Percentiles rank a stretch among this genome's conserved stretches.
Evolutionary conservation across 2,797 vertebrate genomes (phyloP).

Genomic region (Menidia menidia): DNA sequence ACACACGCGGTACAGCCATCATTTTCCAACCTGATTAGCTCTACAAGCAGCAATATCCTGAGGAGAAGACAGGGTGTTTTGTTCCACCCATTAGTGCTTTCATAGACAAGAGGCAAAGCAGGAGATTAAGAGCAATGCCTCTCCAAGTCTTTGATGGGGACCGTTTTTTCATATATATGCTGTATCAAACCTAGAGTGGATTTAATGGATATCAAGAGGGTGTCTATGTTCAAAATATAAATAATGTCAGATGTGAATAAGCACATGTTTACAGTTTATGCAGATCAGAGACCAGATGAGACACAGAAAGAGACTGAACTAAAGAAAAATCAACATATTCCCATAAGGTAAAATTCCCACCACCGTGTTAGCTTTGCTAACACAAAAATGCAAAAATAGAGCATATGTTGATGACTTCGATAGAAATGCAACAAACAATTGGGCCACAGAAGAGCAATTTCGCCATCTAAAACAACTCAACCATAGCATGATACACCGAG

Average conservation of each 20-base stretch:
- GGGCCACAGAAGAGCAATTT: too few species aligned
- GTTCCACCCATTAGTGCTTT: constrained; percentile 63
- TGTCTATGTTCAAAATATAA: neutral
- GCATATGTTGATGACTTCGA: too few species aligned
- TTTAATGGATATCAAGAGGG: constrained; percentile 40
- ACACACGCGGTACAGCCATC: constrained; percentile 25
- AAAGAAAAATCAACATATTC: too few species aligned
- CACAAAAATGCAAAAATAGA: too few species aligned
- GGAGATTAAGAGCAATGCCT: constrained; percentile 58
- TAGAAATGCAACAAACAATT: too few species aligned
- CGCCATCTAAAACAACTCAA: too few species aligned
- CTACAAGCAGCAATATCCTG: constrained; percentile 70
- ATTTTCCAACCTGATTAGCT: constrained; percentile 69
- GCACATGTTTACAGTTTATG: neutral
- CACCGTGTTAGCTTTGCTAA: too few species aligned
- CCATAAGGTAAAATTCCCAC: too few species aligned
- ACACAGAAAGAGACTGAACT: neutral
- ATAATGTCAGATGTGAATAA: constrained; percentile 24
- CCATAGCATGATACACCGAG: too few species aligned
- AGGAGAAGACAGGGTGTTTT: constrained; percentile 64
- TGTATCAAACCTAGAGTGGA: constrained; percentile 32
- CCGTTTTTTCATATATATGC: constrained; percentile 24
- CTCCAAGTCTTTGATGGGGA: constrained; percentile 54
- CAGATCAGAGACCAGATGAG: constrained; percentile 5
- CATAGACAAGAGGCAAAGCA: constrained; percentile 54